Evolutionary conservation across 2,797 vertebrate species (phyloP), one percentile per base, ranked within the genome.

Genomic region (Leptoclinus maculatus): DNA sequence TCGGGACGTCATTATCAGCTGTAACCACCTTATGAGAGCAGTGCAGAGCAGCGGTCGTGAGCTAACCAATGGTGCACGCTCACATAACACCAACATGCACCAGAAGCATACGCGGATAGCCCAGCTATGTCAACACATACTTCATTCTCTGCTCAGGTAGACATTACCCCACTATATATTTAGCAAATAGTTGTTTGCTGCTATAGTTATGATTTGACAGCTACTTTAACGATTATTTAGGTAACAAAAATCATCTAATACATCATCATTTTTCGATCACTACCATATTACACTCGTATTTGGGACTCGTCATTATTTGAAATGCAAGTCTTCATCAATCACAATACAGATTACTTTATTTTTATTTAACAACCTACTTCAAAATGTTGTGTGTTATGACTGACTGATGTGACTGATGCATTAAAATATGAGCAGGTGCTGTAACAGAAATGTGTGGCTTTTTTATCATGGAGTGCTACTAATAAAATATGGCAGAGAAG

Each of bases 341-440:
- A 49, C 12, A 62, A 12, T 17, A 2, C 12, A 41, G 3, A 56
- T 21, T 38, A 51, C 53, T 29, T 29, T 29, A 29, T 29, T 29
- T 29, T 29, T 29, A 71, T 69, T 64, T 27, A 64, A 63, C 29
- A 21, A 57, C 25, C 43, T 64, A 34, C n/a, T 62, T 76, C 32
- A 63, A 67, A 29, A 21, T 63, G 32, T 69, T 62, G 59, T 59
- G 14, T 71, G 25, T 23, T 64, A n/a, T 53, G 21, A 49, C 51
- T 47, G 36, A 49, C 51, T 29, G 19, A 74, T 38, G 34, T 47
- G 36, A 49, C 51, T 29, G 19, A 74, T 38, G 34, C 41, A 70
- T 65, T 47, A 43, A 78, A 59, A 54, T 41, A 68, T n/a, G 6
- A 64, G n/a, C 23, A 62, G 70, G 23, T 36, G 45, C 56, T 39